phyloP scores from a whole-genome alignment of 2,888 invertebrate genomes.

The Caenorhabditis sp. region DNA sequence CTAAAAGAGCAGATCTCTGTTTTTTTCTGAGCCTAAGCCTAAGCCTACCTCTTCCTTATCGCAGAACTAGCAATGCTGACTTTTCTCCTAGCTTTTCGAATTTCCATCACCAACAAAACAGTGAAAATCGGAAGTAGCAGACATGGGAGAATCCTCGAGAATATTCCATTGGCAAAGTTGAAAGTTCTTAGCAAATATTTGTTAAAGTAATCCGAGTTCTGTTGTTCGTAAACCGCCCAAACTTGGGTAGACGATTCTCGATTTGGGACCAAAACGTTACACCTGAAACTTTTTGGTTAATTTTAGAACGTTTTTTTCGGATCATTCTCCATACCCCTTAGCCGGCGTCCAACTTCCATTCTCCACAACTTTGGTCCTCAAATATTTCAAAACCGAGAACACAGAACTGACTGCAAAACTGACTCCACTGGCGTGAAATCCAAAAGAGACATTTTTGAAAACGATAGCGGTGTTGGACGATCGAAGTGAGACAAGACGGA shows the following conservation, averaged over 20 bases:
- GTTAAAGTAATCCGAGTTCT: neutral
- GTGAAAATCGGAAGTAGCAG: constrained; percentile 12
- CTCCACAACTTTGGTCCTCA: neutral
- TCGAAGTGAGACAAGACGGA: neutral
- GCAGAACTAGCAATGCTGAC: neutral
- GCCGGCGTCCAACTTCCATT: neutral
- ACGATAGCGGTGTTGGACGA: neutral
- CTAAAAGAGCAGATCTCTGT: too few relatives aligned
- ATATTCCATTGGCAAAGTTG: neutral
- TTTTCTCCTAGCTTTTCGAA: neutral
- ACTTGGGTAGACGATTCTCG: neutral
- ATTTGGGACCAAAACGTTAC: neutral
- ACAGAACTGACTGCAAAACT: neutral
- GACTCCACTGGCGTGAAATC: neutral
- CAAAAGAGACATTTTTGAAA: neutral
- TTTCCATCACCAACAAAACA: neutral
- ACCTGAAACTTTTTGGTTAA: neutral
- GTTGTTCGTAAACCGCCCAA: neutral
- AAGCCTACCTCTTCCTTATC: neutral
- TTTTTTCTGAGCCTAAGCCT: too few relatives aligned
- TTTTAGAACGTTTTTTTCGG: neutral
- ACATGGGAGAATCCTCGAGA: constrained; percentile 6
- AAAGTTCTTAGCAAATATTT: neutral
- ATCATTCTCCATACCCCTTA: too few relatives aligned
- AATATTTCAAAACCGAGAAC: neutral